A percentile compares a stretch with the other conserved stretches of the same genome.
phyloP scores from a whole-genome alignment of 2,888 invertebrate genomes.

The Rhingia rostrata region DNA sequence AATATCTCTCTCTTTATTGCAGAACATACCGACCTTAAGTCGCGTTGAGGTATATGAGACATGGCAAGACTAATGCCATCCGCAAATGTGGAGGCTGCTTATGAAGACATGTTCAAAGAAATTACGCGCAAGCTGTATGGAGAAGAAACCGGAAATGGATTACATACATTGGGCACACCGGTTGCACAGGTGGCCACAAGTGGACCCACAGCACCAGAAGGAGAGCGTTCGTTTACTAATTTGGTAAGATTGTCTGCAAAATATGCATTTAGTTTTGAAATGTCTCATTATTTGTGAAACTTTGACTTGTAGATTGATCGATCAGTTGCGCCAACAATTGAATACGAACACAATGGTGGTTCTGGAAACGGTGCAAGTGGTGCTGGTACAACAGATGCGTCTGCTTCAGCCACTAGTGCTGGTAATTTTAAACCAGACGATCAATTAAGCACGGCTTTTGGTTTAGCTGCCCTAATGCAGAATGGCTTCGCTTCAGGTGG shows the following conservation, averaged over 20 bases:
- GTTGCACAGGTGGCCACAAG: slow-evolving; percentile 83
- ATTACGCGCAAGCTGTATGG: slow-evolving; percentile 95
- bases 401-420: slow-evolving; percentile 79
- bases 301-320: slow-evolving; percentile 80
- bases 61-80: slow-evolving; percentile 83
- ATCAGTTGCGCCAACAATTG: slow-evolving; percentile 82
- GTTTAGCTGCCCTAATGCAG: slow-evolving; percentile 89
- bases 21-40: slow-evolving; percentile 79
- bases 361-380: slow-evolving; percentile 49
- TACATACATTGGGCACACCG: slow-evolving; percentile 83
- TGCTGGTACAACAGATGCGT: slow-evolving; percentile 75
- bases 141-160: slow-evolving; percentile 87
- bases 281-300: not conserved
- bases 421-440: slow-evolving; percentile 87
- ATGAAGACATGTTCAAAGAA: slow-evolving; percentile 89
- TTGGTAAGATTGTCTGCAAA: slow-evolving; percentile 79
- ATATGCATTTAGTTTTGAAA: not conserved
- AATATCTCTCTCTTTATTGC: slow-evolving; percentile 47
- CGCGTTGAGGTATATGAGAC: slow-evolving; percentile 77
- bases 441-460: slow-evolving; percentile 88
- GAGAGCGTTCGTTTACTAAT: slow-evolving; percentile 83
- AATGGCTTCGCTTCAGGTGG: slow-evolving; percentile 85
- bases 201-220: slow-evolving; percentile 83
- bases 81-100: slow-evolving; percentile 83
- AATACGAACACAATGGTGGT: slow-evolving; percentile 81